phyloP scores from a whole-genome alignment of 2,113 vertebrate genomes.

The Opisthocomus hoazin region DNA sequence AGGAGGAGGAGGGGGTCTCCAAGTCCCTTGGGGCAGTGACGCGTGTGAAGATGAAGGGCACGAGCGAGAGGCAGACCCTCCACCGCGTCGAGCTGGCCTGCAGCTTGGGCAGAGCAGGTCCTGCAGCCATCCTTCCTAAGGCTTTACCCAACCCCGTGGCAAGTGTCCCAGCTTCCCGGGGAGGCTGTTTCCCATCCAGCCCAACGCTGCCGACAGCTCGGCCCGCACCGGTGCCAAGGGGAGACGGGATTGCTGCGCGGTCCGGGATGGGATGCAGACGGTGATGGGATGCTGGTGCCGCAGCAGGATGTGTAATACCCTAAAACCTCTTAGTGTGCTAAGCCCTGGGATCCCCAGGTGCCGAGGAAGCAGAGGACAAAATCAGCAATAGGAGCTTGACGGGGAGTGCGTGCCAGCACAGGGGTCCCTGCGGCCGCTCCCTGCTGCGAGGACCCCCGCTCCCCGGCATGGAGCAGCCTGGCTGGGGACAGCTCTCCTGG shows the following conservation, averaged over 20 bases:
- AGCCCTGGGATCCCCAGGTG: slow-evolving; percentile 5
- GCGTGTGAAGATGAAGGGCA: not conserved
- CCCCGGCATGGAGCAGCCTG: not conserved
- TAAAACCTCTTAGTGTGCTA: slow-evolving; percentile 39
- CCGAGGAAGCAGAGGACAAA: slow-evolving; percentile 30
- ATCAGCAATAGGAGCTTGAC: slow-evolving; percentile 21
- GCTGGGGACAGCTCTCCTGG: not conserved
- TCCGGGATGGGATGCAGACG: not conserved
- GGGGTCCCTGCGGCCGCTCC: not conserved
- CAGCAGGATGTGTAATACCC: slow-evolving; percentile 4
- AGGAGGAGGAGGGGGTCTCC: not conserved
- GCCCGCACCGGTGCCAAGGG: fast-evolving
- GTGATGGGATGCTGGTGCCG: not conserved
- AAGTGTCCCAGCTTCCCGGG: not conserved
- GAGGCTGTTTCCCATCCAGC: not conserved
- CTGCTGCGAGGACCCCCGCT: fast-evolving
- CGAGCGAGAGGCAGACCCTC: not conserved
- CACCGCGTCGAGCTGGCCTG: fast-evolving
- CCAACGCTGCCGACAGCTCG: not conserved
- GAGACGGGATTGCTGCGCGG: fast-evolving
- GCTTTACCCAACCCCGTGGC: not conserved
- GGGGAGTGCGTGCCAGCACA: fast-evolving
- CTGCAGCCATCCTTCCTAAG: not conserved
- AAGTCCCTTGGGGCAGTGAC: not conserved
- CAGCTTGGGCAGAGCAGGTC: not conserved